Evolutionary conservation across 2,113 vertebrate genomes (phyloP), one percentile per base, ranked within the genome.

Genomic region (Damaliscus lunatus): DNA sequence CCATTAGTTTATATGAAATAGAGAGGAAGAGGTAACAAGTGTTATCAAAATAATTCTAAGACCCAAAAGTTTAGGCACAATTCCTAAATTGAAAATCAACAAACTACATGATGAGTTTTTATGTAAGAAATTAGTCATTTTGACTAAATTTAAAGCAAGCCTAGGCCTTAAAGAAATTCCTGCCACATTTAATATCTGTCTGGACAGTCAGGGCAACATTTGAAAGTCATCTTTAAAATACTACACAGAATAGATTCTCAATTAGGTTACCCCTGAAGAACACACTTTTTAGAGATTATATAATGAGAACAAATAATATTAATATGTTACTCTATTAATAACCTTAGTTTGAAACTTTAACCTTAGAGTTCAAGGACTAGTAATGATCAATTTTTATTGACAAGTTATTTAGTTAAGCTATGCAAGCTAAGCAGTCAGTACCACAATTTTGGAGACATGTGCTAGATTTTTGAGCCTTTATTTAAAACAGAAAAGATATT

Each of bases 201-300:
- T 59, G 53, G 27, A 40, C 84, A 89, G 36, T 57, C 19, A 57
- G 27, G 53, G n/a, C 7, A 92, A 74, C 86, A 86, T 50, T 64
- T 91, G 71, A 94, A 96, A 96, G 11, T 89, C n/a, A 96, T 62
- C 78, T 96, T 96, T 92, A 88, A 96, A 98, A 94, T 67, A 57
- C 27, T 31, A n/a, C 48, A 67, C 23, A 55, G 27, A 96, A 84
- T 84, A 46, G 57, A 93, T 80, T 90, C 48, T 53, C 59, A 94
- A 80, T 31, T 85, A 77, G 27, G 48, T 88, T 94, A 84, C 53
- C 31, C 74, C 52, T 62, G 62, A 52, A 91, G 25, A 84, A 94
- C 46, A 74, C 17, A 77, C 4, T 46, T 97, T 88, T 80, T 77
- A 94, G 23, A 94, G 25, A 74, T 33, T 89, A n/a, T 40, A 21